phyloP scores from a whole-genome alignment of 2,113 vertebrate species.

The Catharus bicknelli region DNA sequence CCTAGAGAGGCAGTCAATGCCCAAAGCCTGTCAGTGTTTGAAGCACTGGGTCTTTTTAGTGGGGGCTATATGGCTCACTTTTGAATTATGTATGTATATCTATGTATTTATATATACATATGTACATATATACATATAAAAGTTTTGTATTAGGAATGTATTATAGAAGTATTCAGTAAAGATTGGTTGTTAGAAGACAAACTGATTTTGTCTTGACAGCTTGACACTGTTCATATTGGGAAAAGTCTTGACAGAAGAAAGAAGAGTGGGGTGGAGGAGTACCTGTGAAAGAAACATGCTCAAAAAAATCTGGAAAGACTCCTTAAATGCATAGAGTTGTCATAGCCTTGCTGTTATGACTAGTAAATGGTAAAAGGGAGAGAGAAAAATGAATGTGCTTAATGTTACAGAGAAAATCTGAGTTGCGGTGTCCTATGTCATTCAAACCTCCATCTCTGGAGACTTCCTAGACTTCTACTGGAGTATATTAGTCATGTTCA shows the following conservation, averaged over 20 bases:
- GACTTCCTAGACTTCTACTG: neutral
- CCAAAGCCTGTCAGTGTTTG: neutral
- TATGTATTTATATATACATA: neutral
- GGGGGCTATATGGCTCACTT: neutral
- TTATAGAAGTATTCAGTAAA: neutral
- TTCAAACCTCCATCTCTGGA: neutral
- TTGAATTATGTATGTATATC: neutral
- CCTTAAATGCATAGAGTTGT: neutral
- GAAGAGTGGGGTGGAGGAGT: neutral
- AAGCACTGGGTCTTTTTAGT: neutral
- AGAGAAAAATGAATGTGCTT: neutral
- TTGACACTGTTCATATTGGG: neutral
- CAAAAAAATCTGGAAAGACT: neutral
- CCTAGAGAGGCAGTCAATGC: fast-evolving
- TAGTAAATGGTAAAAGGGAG: neutral
- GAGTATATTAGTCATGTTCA: neutral
- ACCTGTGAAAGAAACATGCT: neutral
- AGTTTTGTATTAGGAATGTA: neutral
- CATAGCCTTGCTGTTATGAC: neutral
- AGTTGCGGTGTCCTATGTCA: neutral
- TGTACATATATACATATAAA: neutral
- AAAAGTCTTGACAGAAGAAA: neutral
- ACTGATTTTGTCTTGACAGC: neutral
- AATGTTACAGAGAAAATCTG: neutral
- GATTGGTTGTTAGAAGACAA: neutral